Percentiles rank a stretch among this genome's conserved stretches.
Evolutionary conservation across 2,888 invertebrate genomes (phyloP).

Genomic region (Temnothorax unifasciatus): DNA sequence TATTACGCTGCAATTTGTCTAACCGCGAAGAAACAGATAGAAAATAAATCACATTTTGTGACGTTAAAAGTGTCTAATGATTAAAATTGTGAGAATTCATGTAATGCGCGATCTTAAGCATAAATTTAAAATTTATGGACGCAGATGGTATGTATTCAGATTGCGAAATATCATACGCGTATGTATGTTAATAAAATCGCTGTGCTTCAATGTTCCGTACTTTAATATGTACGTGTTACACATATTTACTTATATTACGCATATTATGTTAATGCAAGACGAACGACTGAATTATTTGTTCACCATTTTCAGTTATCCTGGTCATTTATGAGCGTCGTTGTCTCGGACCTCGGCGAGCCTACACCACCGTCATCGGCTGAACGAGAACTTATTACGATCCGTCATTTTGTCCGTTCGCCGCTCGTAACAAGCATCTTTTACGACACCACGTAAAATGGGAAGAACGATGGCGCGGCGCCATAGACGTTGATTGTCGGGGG

Average conservation of each 20-base stretch:
- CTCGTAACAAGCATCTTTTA: conserved; percentile 83
- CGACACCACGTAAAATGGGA: conserved; percentile 79
- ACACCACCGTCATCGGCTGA: conserved; percentile 63
- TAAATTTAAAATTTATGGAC: conserved; percentile 5
- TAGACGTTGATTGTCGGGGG: conserved; percentile 82
- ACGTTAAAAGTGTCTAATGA: conserved; percentile 18
- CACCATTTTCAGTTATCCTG: conserved; percentile 43
- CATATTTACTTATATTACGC: background rate
- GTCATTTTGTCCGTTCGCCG: conserved; percentile 79
- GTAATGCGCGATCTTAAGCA: background rate
- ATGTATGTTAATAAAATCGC: background rate
- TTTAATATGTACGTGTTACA: background rate
- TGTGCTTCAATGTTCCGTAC: background rate
- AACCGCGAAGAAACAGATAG: conserved; percentile 35
- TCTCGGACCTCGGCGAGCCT: conserved; percentile 55
- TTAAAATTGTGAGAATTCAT: conserved; percentile 22
- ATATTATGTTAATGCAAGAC: background rate
- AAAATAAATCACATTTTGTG: conserved; percentile 37
- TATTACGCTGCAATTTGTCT: conserved; percentile 51
- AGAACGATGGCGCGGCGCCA: conserved; percentile 81
- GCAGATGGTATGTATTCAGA: background rate
- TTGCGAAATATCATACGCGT: background rate
- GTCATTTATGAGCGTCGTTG: conserved; percentile 64
- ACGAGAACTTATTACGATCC: conserved; percentile 80
- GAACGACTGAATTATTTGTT: conserved; percentile 15